Percentiles rank a stretch among this genome's conserved stretches.
These are phyloP conservation scores for Salvelinus namaycush DNA, from an alignment of 2,113 vertebrate genomes.

Conservation along the genomic window DNA sequence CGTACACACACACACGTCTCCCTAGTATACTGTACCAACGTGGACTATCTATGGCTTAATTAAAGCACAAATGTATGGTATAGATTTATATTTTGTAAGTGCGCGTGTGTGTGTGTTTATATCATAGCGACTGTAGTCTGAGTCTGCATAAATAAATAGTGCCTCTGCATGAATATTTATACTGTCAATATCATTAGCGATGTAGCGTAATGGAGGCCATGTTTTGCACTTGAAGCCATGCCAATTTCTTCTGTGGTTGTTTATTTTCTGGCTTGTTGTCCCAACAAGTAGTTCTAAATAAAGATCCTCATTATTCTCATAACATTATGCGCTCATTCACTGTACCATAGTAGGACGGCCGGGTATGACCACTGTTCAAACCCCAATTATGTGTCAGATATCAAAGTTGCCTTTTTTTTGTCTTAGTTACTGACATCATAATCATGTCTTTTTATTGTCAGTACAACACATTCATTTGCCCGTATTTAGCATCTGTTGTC, in stretches of 20 bases:
- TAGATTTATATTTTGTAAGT: slow-evolving; percentile 71
- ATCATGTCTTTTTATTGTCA: slow-evolving; percentile 23
- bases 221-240: slow-evolving; percentile 74
- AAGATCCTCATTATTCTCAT: slow-evolving; percentile 70
- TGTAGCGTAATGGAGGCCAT: slow-evolving; percentile 73
- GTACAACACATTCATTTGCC: slow-evolving; percentile 45
- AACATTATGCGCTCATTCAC: slow-evolving; percentile 49
- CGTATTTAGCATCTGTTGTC: slow-evolving; percentile 46
- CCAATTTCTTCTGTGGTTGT: slow-evolving; percentile 68
- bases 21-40: slow-evolving; percentile 37
- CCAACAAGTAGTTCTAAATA: slow-evolving; percentile 71
- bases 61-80: slow-evolving; percentile 71
- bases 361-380: slow-evolving; percentile 42
- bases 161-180: slow-evolving; percentile 78
- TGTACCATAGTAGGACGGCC: slow-evolving; percentile 16
- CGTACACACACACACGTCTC: slow-evolving; percentile 41
- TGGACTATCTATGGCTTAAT: slow-evolving; percentile 70
- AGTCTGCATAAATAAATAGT: slow-evolving; percentile 72
- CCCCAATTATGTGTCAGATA: slow-evolving; percentile 32
- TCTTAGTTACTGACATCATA: slow-evolving; percentile 40
- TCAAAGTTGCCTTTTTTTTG: slow-evolving; percentile 44
- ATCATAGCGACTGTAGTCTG: slow-evolving; percentile 59
- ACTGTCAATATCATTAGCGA: slow-evolving; percentile 79
- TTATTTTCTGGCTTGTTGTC: slow-evolving; percentile 72
- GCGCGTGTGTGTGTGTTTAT: slow-evolving; percentile 66